Evolutionary conservation across 2,888 invertebrate species (phyloP).

Genomic region (Augiades crinisus): DNA sequence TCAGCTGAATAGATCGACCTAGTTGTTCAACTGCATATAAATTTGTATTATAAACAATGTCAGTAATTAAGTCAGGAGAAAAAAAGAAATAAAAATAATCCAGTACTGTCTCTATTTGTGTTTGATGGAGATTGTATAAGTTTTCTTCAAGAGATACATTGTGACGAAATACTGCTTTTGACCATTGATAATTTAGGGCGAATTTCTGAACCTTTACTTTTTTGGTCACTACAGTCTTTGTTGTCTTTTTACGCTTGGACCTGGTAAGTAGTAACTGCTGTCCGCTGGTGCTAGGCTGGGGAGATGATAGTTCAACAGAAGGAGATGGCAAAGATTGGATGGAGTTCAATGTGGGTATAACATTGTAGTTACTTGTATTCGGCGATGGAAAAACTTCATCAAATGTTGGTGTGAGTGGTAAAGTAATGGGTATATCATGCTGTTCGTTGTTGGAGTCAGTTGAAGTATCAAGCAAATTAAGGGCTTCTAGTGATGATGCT

Average conservation of each 20-base stretch:
- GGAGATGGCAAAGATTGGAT: conserved; percentile 26
- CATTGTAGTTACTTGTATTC: conserved; percentile 27
- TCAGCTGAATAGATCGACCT: conserved; percentile 25
- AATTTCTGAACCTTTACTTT: conserved; percentile 26
- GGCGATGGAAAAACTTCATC: conserved; percentile 29
- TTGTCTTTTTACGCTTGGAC: conserved; percentile 28
- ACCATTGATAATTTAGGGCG: conserved; percentile 15
- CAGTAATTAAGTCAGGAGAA: conserved; percentile 21
- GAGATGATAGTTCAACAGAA: conserved; percentile 12
- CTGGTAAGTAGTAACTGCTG: conserved; percentile 27
- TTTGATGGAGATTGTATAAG: conserved; percentile 15
- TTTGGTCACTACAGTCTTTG: conserved; percentile 26
- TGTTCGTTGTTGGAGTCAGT: no score
- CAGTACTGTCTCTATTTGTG: conserved; percentile 7
- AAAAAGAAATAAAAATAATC: conserved; percentile 25
- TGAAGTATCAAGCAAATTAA: neutral
- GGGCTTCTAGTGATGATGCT: conserved; percentile 26
- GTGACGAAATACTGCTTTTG: conserved; percentile 16
- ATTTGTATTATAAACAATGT: conserved; percentile 29
- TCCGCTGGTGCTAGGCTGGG: conserved; percentile 18
- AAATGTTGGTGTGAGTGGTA: conserved; percentile 28
- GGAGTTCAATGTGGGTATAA: conserved; percentile 29
- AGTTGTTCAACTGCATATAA: conserved; percentile 23
- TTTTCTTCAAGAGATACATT: conserved; percentile 5
- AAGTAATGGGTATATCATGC: conserved; percentile 5